Conservation (phyloP, 2,888 invertebrate genomes). For the Timema podura region DNA sequence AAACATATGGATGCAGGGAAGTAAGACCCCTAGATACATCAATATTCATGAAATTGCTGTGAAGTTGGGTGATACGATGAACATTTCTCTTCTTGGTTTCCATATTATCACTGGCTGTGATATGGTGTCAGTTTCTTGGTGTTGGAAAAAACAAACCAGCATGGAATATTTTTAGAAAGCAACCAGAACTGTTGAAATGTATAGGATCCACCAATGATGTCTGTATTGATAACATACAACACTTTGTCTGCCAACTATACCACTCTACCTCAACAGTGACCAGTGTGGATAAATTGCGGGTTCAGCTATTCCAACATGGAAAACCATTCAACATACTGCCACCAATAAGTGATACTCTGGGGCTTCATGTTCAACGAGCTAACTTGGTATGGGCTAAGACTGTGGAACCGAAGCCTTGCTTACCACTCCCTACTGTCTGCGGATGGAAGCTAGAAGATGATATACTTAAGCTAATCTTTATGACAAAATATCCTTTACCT, state of each 20-base stretch:
- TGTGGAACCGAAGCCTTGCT: not conserved
- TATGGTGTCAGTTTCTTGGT: not conserved
- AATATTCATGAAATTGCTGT: slow-evolving; percentile 10
- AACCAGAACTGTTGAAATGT: not conserved
- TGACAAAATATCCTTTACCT: not conserved
- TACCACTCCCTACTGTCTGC: slow-evolving; percentile 1
- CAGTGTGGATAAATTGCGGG: not conserved
- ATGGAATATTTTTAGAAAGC: not conserved
- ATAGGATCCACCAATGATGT: slow-evolving; percentile 2
- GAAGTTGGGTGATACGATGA: not conserved
- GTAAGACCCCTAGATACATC: not conserved
- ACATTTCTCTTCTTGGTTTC: not conserved
- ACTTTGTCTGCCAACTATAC: not conserved
- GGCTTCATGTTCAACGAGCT: not conserved
- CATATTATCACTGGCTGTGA: not conserved
- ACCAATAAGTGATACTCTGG: slow-evolving; percentile 6
- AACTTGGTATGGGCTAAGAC: slow-evolving; percentile 1
- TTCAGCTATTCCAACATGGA: not conserved
- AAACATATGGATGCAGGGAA: not conserved
- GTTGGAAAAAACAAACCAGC: not conserved
- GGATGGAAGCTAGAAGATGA: not conserved
- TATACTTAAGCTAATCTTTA: not conserved
- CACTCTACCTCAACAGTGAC: too few species aligned
- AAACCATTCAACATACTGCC: not conserved
- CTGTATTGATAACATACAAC: not conserved